These are phyloP conservation scores for Clarias laeviceps DNA, from an alignment of 2,797 vertebrate species.

Conservation along the genomic window DNA sequence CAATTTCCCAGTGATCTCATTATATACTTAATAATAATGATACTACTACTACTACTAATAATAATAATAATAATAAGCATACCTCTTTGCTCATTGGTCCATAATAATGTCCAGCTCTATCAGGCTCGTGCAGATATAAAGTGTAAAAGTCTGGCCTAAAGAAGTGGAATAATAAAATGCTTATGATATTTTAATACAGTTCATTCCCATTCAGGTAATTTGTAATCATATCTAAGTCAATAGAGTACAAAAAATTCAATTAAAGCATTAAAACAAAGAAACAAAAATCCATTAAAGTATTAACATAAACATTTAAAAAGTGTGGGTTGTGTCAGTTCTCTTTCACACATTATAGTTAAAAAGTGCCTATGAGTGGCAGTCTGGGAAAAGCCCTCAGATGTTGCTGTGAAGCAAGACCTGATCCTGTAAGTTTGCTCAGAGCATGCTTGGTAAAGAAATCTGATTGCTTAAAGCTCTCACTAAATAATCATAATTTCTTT, in stretches of 20 bases:
- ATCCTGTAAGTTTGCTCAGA: neutral
- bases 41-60: neutral
- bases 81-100: slow-evolving; percentile 86
- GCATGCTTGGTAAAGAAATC: neutral
- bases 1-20: neutral
- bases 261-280: neutral
- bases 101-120: slow-evolving; percentile 80
- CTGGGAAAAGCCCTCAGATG: neutral
- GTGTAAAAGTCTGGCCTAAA: slow-evolving; percentile 88
- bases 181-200: neutral
- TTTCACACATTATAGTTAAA: neutral
- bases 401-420: neutral
- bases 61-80: slow-evolving; percentile 1
- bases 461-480: neutral
- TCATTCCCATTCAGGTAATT: neutral
- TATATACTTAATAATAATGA: neutral
- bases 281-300: neutral
- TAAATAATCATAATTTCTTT: neutral
- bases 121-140: slow-evolving; percentile 91
- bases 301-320: neutral
- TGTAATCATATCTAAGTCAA: neutral
- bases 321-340: neutral
- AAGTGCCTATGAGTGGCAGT: neutral
- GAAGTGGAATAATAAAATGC: neutral
- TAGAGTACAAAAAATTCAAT: neutral